A percentile compares a stretch with the other conserved stretches of the same genome.
phyloP scores from a whole-genome alignment of 2,113 vertebrate species.

The Apodemus sylvaticus region DNA sequence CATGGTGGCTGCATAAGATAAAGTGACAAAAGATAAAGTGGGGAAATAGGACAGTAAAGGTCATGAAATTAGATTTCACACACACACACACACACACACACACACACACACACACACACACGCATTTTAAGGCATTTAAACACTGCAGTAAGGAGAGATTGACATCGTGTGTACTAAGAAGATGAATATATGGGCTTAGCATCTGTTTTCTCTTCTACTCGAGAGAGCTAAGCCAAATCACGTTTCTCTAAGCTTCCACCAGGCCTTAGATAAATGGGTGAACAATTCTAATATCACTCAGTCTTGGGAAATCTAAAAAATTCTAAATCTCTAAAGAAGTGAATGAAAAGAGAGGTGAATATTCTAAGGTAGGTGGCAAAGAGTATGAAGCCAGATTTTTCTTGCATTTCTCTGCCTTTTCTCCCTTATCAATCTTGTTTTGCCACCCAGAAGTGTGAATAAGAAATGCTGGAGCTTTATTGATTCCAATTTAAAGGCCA shows the following conservation, averaged over 20 bases:
- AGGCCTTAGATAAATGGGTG: background rate
- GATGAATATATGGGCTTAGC: background rate
- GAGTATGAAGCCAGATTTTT: slow-evolving; percentile 12
- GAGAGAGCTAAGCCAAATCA: background rate
- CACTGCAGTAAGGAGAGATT: background rate
- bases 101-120: background rate
- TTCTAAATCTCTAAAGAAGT: slow-evolving; percentile 6
- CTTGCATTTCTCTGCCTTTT: slow-evolving; percentile 57
- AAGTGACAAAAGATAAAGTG: background rate
- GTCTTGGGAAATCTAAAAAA: slow-evolving; percentile 28
- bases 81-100: no score
- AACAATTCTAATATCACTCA: background rate
- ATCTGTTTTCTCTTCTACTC: background rate
- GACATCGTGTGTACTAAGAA: background rate
- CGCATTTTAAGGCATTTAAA: background rate
- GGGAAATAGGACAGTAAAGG: background rate
- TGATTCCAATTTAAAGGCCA: slow-evolving; percentile 77
- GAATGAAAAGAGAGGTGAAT: slow-evolving; percentile 13
- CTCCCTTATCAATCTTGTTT: slow-evolving; percentile 66
- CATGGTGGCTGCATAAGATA: background rate
- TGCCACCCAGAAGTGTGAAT: slow-evolving; percentile 71
- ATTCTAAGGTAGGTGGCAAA: slow-evolving; percentile 3
- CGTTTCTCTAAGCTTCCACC: background rate
- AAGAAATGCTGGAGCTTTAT: slow-evolving; percentile 63
- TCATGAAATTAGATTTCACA: background rate